A percentile compares a stretch with the other conserved stretches of the same genome.
These are phyloP conservation scores for Lobophora halterata DNA, from an alignment of 2,888 invertebrate species.

Conservation along the genomic window DNA sequence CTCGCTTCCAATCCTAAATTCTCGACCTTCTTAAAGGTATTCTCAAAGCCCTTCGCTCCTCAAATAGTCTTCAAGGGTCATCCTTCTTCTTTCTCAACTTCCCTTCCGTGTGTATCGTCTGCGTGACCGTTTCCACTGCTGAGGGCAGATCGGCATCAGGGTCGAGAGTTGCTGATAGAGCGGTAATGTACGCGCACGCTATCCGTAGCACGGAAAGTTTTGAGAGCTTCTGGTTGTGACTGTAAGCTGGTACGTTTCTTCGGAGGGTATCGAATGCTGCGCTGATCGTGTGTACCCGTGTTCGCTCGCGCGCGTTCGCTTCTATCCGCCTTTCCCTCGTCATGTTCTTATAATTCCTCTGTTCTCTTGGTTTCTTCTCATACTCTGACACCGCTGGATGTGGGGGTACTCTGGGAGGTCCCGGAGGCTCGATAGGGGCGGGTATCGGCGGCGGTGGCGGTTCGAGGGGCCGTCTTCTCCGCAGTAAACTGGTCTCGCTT, in stretches of 20 bases:
- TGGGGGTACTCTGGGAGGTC: conserved; percentile 74
- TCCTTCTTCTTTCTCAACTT: conserved; percentile 93
- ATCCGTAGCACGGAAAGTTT: conserved; percentile 95
- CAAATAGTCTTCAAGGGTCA: conserved; percentile 69
- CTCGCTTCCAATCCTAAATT: conserved; percentile 8
- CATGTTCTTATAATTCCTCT: conserved; percentile 97
- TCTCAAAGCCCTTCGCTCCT: conserved; percentile 2
- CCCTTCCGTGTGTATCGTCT: conserved; percentile 95
- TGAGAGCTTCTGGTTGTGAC: conserved; percentile 95
- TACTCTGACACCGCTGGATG: conserved; percentile 77
- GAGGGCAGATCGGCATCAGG: conserved; percentile 85
- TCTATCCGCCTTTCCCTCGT: conserved; percentile 95
- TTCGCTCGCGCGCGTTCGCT: conserved; percentile 95
- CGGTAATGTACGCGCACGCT: conserved; percentile 95
- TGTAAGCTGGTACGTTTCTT: conserved; percentile 92
- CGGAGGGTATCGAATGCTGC: conserved; percentile 96
- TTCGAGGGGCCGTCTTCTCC: conserved; percentile 58
- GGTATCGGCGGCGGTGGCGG: conserved; percentile 52
- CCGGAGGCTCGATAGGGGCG: conserved; percentile 34
- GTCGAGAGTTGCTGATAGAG: conserved; percentile 88
- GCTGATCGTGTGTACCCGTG: conserved; percentile 96
- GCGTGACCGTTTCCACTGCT: conserved; percentile 93
- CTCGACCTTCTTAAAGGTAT: conserved; percentile 5
- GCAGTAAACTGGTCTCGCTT: conserved; percentile 48
- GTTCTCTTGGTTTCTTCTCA: conserved; percentile 84